Conservation (phyloP, 2,888 invertebrate species). For the Drosophila mayaguana region DNA sequence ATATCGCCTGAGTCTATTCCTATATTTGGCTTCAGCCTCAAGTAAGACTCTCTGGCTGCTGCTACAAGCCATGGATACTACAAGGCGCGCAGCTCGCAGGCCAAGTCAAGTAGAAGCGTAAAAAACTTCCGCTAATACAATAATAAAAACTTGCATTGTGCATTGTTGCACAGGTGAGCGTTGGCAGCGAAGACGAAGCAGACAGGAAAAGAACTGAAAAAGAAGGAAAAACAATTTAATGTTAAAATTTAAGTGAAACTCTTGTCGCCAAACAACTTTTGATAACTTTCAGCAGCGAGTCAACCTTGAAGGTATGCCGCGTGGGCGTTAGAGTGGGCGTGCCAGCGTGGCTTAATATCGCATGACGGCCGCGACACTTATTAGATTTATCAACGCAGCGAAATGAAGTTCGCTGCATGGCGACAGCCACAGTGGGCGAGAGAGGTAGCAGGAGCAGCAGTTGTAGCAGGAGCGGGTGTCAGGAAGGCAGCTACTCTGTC, state of each 20-base stretch:
- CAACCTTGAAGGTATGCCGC: slow-evolving; percentile 62
- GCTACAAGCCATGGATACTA: not conserved
- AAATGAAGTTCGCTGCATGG: slow-evolving; percentile 61
- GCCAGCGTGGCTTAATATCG: slow-evolving; percentile 57
- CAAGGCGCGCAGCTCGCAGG: slow-evolving; percentile 18
- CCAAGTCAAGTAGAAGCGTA: slow-evolving; percentile 53
- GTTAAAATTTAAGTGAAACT: slow-evolving; percentile 67
- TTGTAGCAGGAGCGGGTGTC: not conserved
- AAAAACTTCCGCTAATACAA: slow-evolving; percentile 75
- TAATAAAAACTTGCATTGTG: slow-evolving; percentile 75
- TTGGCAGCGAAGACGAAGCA: not conserved
- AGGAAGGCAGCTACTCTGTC: slow-evolving; percentile 7
- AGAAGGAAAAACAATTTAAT: slow-evolving; percentile 44
- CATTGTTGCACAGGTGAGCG: slow-evolving; percentile 54
- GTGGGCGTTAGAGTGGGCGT: slow-evolving; percentile 19
- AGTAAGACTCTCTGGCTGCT: not conserved
- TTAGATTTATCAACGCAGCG: slow-evolving; percentile 75
- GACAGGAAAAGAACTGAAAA: not conserved
- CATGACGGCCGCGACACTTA: slow-evolving; percentile 70
- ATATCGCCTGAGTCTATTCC: not conserved
- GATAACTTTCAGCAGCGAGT: slow-evolving; percentile 57
- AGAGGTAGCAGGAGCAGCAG: not conserved
- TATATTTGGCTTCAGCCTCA: too few species aligned
- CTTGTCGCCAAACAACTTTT: slow-evolving; percentile 63
- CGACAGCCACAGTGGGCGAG: slow-evolving; percentile 23